Base-by-base conservation (phyloP, 2,797 vertebrate genomes). In the Eulemur mongoz region DNA sequence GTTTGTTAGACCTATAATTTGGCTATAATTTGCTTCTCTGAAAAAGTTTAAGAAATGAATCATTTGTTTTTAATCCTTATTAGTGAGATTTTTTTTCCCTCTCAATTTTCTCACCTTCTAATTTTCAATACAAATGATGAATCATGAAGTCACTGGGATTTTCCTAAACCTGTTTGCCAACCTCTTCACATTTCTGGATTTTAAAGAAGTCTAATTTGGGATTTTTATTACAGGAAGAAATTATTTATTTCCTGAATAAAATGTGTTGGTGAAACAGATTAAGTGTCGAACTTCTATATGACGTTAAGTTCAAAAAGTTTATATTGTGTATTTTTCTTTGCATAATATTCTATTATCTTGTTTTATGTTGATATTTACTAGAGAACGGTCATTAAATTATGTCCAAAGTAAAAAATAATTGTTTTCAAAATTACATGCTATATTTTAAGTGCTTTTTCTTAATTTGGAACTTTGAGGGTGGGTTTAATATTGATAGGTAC, bases 121-220 rank as follows among this genome's bases (percentile, higher is more conserved):
- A 97, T 98, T 98, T 97, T 98, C 93, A 95, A 97, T 98, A 97
- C 91, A 97, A 97, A 96, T 96, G 91, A 95, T 97, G 97, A 97
- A 95, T 96, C 96, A 93, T 93, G 95, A 96, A 97, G 88, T 98
- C 92, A 72, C 79, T 70, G 90, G 93, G 96, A 96, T 97, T 97
- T 98, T 97, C 96, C 93, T 98, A 54, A 96, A 94, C 84, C 70
- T 5, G 2, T 94, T 95, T 97, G 96, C 87, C 96, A 97, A 88
- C 27, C 35, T 97, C 38, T 75, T 97, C 61, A 91, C 88, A 95
- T 97, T 97, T 96, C 80, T 96, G 93, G 76, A 63, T 87, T 90
- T 90, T 96, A 93, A 93, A 97, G 72, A 96, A 93, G 76, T 73
- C 89, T 94, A 95, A 95, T 93, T 96, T 96, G 40, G 73, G 52